Base-by-base conservation (phyloP, 2,888 invertebrate genomes). In the Tortricodes alternella region DNA sequence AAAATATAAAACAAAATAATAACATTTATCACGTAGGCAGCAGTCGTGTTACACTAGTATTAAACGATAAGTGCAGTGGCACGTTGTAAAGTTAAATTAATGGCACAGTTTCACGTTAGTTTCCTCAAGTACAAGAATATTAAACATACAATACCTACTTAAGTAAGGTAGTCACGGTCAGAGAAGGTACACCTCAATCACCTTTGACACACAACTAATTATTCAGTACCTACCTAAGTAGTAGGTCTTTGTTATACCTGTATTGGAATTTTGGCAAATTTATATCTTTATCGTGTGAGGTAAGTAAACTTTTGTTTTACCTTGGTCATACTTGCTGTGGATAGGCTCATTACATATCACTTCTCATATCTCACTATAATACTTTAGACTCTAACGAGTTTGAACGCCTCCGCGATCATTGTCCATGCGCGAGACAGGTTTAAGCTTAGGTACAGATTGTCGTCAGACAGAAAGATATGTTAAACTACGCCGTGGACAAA, bases 31-130 rank as follows among this genome's bases (percentile, higher is more conserved):
- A 89, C 89, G 84, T 85, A 86, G 78, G 77, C 81, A 86, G 84
- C 89, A 89, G 88, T 90, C 89, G 76, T 81, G 84, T 88, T 88
- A 87, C 73, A 83, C 85, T 84, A 85, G 78, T 80, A 81, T 78
- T 80, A 82, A 85, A 85, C 74, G 72, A 80, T 76, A 79, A 82
- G 81, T 84, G 84, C 87, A 86, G 88, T 85, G 88, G 88, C 89
- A 89, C 87, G 78, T 82, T 76, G 78, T 85, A 86, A 85, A 86
- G 87, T 88, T 87, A 89, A 82, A 88, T 84, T 83, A 87, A 90
- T 90, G 90, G 90, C 90, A 90, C 90, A 89, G 80, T 88, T 90
- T 90, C 90, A 90, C 90, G 90, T 90, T 89, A 89, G 89, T 88
- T 85, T 76, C 76, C 76, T 84, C 80, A 84, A 87, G 77, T 83